Conservation (phyloP, 2,797 vertebrate genomes). For the Gorsachius magnificus region DNA sequence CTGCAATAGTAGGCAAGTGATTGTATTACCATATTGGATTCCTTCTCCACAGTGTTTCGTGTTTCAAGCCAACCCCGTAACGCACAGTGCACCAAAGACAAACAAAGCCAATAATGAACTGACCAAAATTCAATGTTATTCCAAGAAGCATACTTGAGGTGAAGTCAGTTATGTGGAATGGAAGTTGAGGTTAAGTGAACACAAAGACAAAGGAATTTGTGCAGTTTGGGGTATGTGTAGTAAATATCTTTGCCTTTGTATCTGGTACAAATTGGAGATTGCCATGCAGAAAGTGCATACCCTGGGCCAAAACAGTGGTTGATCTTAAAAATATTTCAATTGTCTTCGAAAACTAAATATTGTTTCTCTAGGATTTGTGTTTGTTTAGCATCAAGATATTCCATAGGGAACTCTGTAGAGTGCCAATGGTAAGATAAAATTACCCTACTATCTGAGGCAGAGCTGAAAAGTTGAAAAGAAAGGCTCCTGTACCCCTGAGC, state of each 20-base stretch:
- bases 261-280: constrained; percentile 49
- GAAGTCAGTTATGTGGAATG: constrained; percentile 50
- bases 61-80: constrained; percentile 15
- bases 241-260: constrained; percentile 38
- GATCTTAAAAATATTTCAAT: constrained; percentile 43
- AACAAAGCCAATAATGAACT: constrained; percentile 35
- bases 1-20: not conserved
- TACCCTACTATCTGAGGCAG: not conserved
- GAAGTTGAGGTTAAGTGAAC: constrained; percentile 48
- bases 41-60: not conserved
- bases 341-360: constrained; percentile 60
- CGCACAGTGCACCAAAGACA: constrained; percentile 19
- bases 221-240: constrained; percentile 22
- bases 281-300: constrained; percentile 28
- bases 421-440: not conserved
- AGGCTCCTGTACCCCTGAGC: not conserved
- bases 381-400: not conserved
- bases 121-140: constrained; percentile 51
- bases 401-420: constrained; percentile 1
- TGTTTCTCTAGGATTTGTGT: constrained; percentile 63
- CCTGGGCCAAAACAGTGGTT: constrained; percentile 40
- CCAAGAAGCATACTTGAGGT: constrained; percentile 63
- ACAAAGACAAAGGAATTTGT: constrained; percentile 61
- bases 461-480: not conserved
- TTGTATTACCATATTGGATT: constrained; percentile 35